Evolutionary conservation across 2,888 invertebrate species (phyloP), one percentile per base, ranked within the genome.

Genomic region (Drosophila austrosaltans): DNA sequence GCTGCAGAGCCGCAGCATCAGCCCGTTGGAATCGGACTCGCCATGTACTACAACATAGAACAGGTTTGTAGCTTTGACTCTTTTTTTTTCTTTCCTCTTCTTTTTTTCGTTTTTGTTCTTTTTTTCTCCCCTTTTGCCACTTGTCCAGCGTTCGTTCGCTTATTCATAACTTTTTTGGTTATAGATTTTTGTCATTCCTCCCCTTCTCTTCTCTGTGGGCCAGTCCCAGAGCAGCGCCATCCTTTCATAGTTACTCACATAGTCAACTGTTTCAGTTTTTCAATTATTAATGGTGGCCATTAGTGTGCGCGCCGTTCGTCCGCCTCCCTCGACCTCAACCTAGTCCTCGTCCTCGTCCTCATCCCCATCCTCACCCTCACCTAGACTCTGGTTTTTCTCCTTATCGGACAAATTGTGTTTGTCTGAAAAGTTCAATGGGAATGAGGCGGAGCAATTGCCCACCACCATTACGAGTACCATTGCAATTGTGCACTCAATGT

Each of bases 201-300:
- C 67, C 66, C 72, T 44, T 58, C 22, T 62, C 40, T 61, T 39
- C 63, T 36, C 8, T 36, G 36, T 36, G 36, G 8, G 36, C 36
- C 44, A 53, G 57, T 68, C 63, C 71, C 71, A 71, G 65, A 70
- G 60, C 71, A 60, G 71, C 54, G 58, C 62, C 71, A 66, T 72
- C 53, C 74, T 60, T 48, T 48, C 48, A 25, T 48, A 63, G 60
- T 63, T 67, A 69, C 76, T 73, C 86, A 82, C 75, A 76, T 85
- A 77, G 82, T 87, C 74, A 79, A 83, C 86, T 82, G 87, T 87
- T 85, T 84, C 81, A 85, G 82, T 84, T 87, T 82, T 85, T 87
- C 85, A 87, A 82, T 85, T 87, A 85, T 85, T 85, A 87, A 87
- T 84, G 85, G 81, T 84, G 87, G 85, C 87, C 85, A 84, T 87